A percentile compares a stretch with the other conserved stretches of the same genome.
Evolutionary conservation across 2,888 invertebrate species (phyloP).

Genomic region (Sinopyrophorus schimmeli): DNA sequence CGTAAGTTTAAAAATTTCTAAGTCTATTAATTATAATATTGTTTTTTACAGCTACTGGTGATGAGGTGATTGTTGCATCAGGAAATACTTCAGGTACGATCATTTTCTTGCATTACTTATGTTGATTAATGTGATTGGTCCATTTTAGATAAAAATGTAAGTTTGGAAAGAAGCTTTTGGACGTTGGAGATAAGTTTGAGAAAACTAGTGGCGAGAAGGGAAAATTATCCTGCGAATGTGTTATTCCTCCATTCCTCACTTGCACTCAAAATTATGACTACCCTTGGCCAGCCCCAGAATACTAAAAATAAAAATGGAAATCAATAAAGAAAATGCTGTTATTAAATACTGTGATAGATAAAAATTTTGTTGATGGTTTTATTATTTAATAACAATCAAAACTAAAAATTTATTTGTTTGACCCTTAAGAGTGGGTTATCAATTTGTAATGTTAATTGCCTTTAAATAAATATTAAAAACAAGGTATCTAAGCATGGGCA

Average conservation of each 20-base stretch:
- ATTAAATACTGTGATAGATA: too few species aligned
- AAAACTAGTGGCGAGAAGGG: constrained; percentile 3
- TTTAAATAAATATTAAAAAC: too few species aligned
- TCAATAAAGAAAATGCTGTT: too few species aligned
- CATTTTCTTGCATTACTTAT: not conserved
- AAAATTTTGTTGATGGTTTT: too few species aligned
- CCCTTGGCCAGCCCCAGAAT: not conserved
- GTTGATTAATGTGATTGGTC: not conserved
- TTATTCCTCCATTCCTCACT: constrained; percentile 34
- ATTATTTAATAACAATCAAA: too few species aligned
- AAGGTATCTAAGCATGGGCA: too few species aligned
- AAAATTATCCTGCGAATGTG: constrained; percentile 28
- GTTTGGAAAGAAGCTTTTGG: constrained; percentile 24
- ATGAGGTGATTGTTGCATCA: not conserved
- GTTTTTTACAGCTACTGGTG: not conserved
- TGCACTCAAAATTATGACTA: constrained; percentile 21
- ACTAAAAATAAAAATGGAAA: too few species aligned
- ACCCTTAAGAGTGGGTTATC: too few species aligned
- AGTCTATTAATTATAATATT: not conserved
- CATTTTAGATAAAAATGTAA: constrained; percentile 28
- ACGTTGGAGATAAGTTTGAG: constrained; percentile 28
- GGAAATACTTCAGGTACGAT: not conserved
- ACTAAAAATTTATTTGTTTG: too few species aligned
- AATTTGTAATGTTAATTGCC: too few species aligned
- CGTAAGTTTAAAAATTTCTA: constrained; percentile 28